phyloP scores from a whole-genome alignment of 1,140 invertebrate species.

The Amyelois transitella region DNA sequence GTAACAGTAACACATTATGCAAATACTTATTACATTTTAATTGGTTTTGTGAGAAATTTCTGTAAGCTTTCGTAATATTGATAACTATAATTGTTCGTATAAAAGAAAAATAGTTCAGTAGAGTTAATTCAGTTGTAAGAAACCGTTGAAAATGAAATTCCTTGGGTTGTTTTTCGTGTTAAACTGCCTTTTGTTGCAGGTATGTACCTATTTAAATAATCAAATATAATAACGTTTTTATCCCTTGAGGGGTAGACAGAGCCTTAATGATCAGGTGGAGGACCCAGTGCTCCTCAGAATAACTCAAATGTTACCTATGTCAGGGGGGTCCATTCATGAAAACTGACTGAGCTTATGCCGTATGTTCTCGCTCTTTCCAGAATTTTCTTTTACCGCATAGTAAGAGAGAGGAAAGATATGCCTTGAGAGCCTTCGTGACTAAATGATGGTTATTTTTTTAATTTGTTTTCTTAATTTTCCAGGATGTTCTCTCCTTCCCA shows the following conservation, averaged over 20 bases:
- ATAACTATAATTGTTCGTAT: not conserved
- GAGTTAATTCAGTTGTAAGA: not conserved
- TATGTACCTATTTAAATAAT: not conserved
- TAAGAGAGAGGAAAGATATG: no score
- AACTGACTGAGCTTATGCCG: no score
- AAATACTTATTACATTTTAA: not conserved
- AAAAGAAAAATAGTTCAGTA: not conserved
- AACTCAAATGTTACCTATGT: no score
- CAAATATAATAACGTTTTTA: no score
- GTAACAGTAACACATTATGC: not conserved
- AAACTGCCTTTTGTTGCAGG: not conserved
- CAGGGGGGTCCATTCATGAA: no score
- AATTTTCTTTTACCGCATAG: no score
- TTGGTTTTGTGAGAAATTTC: not conserved
- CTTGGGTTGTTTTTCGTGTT: not conserved
- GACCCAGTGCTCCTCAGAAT: no score
- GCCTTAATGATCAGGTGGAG: no score
- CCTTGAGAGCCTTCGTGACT: no score
- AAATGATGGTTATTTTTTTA: no score
- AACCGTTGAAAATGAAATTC: not conserved
- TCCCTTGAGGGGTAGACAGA: no score
- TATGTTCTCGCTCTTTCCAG: no score
- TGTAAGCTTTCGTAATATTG: not conserved
- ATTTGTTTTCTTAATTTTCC: not conserved
- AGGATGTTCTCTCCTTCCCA: not conserved